Conservation (phyloP, 2,888 invertebrate species). For the Paralinhomoeus sp. region DNA sequence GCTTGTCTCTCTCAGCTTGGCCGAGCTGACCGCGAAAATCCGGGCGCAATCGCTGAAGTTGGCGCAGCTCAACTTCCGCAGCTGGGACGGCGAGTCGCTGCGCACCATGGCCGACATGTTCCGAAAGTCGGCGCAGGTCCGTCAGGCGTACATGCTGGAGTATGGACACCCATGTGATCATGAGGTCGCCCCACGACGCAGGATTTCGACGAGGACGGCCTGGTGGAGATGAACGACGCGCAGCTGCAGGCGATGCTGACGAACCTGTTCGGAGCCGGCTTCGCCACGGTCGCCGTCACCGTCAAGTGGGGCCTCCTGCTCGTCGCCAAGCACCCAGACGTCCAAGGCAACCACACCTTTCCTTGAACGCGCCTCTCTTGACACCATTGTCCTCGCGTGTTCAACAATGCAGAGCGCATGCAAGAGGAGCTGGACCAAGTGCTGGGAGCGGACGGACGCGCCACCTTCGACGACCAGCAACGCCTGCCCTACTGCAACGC, state of each 20-base stretch:
- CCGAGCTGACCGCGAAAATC: neutral
- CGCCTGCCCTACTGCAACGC: neutral
- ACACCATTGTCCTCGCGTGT: neutral
- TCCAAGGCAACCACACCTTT: neutral
- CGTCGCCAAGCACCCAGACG: constrained; percentile 1
- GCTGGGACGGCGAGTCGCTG: constrained; percentile 1
- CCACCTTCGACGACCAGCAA: neutral
- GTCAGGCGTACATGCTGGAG: no score
- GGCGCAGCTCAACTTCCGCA: neutral
- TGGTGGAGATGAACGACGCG: neutral
- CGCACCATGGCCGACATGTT: constrained; percentile 2
- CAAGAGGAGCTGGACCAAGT: constrained; percentile 4
- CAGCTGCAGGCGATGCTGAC: neutral
- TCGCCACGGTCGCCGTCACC: constrained; percentile 4
- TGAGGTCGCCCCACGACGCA: neutral
- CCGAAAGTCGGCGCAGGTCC: neutral
- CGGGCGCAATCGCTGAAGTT: neutral
- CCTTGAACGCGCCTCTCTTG: neutral
- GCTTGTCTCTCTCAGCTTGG: neutral
- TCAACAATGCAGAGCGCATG: neutral
- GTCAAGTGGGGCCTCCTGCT: constrained; percentile 3
- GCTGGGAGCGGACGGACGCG: neutral
- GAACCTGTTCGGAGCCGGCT: constrained; percentile 5
- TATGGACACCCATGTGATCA: no score
- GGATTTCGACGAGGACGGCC: neutral